Evolutionary conservation across 2,888 invertebrate genomes (phyloP), one percentile per base, ranked within the genome.

Genomic region (Dioctria linearis): DNA sequence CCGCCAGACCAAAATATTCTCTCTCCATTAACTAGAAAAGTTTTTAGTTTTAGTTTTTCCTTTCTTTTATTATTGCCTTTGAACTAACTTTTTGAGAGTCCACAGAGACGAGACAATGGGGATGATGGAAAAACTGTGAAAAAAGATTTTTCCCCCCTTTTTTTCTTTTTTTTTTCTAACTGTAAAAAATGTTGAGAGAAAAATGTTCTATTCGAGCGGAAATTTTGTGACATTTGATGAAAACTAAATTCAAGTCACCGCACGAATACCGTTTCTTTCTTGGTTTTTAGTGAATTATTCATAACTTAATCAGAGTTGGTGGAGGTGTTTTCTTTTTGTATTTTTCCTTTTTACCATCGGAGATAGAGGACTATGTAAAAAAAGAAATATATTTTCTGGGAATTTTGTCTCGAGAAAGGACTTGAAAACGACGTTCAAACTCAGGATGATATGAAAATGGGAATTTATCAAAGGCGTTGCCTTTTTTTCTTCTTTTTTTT

Each of bases 1-100:
- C 25, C 57, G 57, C 5, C 54, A 71, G n/a, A 46, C 71, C 71
- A 71, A 71, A 51, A 71, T 71, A 54, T 71, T 2, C 54, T 49
- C 54, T 49, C 51, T 9, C 71, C 69, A 71, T 71, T 71, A 51
- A 71, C 71, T 71, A 51, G 71, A 71, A 71, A 71, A 71, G 39
- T 71, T 71, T 67, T 46, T 51, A 5, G 57, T 5, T 57, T n/a
- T 8, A 46, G 51, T 51, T 51, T 51, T 51, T 51, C 11, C 2
- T 51, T 51, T 11, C 11, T 51, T 51, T 51, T 51, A 6, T 51
- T 51, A 51, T 51, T 51, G 8, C 11, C 51, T 11, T 51, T 51
- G 11, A 6, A 51, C 42, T 5, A 65, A 65, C 65, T 42, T 65
- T 25, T 25, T 46, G 25, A 46, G 25, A 67, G 67, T 43, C 42